phyloP scores from a whole-genome alignment of 1,140 invertebrate genomes.

The Himalopsyche phryganea region DNA sequence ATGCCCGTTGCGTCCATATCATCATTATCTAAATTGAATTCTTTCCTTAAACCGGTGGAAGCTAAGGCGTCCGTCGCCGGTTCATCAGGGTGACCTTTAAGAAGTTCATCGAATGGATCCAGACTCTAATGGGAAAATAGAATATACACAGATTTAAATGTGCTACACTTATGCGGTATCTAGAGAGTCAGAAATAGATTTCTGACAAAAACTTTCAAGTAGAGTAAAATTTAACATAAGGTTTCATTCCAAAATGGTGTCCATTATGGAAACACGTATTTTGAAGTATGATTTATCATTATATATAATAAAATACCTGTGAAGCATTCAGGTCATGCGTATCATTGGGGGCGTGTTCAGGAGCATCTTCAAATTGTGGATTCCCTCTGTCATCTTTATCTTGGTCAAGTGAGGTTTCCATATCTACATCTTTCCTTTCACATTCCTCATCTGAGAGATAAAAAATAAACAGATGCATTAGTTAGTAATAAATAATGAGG shows the following conservation, averaged over 20 bases:
- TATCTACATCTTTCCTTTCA: conserved; percentile 7
- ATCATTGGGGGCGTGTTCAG: conserved; percentile 12
- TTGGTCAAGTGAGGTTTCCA: not conserved
- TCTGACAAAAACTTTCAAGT: too few relatives aligned
- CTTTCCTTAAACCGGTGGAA: conserved; percentile 6
- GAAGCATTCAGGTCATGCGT: not conserved
- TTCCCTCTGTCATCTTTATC: conserved; percentile 20
- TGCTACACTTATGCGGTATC: too few relatives aligned
- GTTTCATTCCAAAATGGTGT: too few relatives aligned
- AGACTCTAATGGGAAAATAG: conserved; percentile 37
- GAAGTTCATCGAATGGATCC: conserved; percentile 49
- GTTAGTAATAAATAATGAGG: too few relatives aligned
- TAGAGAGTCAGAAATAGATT: too few relatives aligned
- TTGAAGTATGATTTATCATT: too few relatives aligned
- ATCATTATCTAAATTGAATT: conserved; percentile 33
- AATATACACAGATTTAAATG: not conserved
- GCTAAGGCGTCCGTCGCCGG: not conserved
- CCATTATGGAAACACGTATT: too few relatives aligned
- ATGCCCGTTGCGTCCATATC: conserved; percentile 30
- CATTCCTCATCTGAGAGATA: not conserved
- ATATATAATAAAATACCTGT: not conserved
- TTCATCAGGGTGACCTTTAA: conserved; percentile 35
- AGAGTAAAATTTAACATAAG: too few relatives aligned
- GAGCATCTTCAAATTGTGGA: conserved; percentile 21
- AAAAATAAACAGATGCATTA: too few relatives aligned